Evolutionary conservation across 92 coral and sea anemone species (phyloP).

Genomic region (Zoanthus solanderi): DNA sequence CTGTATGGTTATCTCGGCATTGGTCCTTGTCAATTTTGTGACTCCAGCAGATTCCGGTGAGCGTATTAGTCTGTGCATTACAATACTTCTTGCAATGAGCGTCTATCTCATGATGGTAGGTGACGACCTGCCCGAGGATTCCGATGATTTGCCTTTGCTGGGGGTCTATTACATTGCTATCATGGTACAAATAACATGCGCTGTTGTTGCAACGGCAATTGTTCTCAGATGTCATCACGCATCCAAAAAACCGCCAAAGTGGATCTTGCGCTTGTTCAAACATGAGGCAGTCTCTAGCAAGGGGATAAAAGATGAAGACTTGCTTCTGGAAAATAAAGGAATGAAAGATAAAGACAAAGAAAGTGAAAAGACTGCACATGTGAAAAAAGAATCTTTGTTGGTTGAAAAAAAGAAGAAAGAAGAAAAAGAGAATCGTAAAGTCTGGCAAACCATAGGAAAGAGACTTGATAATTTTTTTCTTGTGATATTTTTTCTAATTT

Average conservation of each 20-base stretch:
- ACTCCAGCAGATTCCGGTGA: constrained; percentile 37
- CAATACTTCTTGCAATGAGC: constrained; percentile 45
- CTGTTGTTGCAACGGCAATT: constrained; percentile 47
- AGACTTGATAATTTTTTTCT: not conserved
- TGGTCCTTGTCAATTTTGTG: constrained; percentile 33
- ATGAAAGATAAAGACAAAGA: not conserved
- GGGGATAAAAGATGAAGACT: not conserved
- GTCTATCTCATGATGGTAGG: constrained; percentile 31
- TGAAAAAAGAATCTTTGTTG: not conserved
- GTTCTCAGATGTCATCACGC: constrained; percentile 39
- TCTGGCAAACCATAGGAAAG: not conserved
- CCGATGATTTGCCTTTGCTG: constrained; percentile 28
- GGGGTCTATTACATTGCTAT: constrained; percentile 30
- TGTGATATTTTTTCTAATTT: not conserved
- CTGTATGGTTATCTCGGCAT: constrained; percentile 23
- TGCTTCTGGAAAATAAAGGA: not conserved
- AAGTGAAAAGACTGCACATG: not conserved
- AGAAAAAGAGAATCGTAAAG: not conserved
- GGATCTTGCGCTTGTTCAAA: not conserved
- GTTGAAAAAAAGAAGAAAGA: not conserved
- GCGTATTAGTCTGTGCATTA: constrained; percentile 41
- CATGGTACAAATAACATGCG: constrained; percentile 2
- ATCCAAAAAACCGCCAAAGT: not conserved
- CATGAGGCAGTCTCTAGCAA: not conserved
- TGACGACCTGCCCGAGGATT: constrained; percentile 24